Evolutionary conservation across 2,888 invertebrate genomes (phyloP), one percentile per base, ranked within the genome.

Genomic region (Morpho achilles): DNA sequence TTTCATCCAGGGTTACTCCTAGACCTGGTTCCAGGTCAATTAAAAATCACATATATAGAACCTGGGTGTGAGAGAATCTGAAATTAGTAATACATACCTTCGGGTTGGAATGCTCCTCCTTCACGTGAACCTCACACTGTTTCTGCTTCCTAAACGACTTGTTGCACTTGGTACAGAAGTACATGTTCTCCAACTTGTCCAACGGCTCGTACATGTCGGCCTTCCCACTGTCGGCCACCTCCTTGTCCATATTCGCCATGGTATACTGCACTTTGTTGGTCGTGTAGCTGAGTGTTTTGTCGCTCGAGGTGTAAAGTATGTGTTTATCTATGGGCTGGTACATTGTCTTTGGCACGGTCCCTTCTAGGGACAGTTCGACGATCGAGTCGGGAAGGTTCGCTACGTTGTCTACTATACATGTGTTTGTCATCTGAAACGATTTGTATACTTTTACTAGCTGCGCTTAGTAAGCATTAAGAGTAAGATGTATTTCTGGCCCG

Each of bases 111-210:
- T 94, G 94, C 1, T 84, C 89, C 48, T 93, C 92, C 63, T 92
- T 91, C 66, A 93, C 84, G 70, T 94, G 94, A 0, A 90, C 84
- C 62, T 94, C 94, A 64, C 91, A 93, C 2, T 93, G 92, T 71
- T 92, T 94, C 74, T 93, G 93, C 54, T 93, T 91, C 60, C 93
- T 84, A 69, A 94, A 94, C 6, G 91, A 86, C 74, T 93, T 93
- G 66, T 91, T 83, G 56, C 91, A 86, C 76, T 86, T 87, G 6
- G 72, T 69, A 64, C 91, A 90, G 55, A 73, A 80, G 50, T 79
- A 87, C 53, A 84, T 57, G n/a, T 44, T 55, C 9, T 84, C 87
- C 48, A 87, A 58, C 48, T 82, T 86, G 44, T 82, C 84, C 43
- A 85, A 57, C 0, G 77, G 73, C 1, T 82, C 83, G 54, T 88